These are phyloP conservation scores for Caretta caretta DNA, from an alignment of 2,113 vertebrate genomes.

Conservation along the genomic window DNA sequence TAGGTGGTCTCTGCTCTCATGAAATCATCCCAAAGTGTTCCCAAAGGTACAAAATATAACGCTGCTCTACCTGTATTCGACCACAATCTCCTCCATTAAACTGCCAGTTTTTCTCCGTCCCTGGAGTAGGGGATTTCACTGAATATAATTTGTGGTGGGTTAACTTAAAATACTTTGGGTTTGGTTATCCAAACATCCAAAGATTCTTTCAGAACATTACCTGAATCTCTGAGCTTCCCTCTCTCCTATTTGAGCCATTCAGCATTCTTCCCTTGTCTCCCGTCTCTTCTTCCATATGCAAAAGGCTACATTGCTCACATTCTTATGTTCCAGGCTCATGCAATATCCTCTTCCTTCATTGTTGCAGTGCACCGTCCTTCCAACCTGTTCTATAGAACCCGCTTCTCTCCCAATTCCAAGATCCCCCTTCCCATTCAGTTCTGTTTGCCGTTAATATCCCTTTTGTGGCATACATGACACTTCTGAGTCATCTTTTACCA, in stretches of 20 bases:
- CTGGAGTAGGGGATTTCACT: background rate
- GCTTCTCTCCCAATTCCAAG: background rate
- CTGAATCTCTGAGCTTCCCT: background rate
- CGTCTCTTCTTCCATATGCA: background rate
- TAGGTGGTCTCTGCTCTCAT: background rate
- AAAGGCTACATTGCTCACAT: background rate
- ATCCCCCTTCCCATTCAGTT: background rate
- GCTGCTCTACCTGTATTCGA: background rate
- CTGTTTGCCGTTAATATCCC: background rate
- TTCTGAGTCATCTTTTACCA: background rate
- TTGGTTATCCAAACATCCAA: background rate
- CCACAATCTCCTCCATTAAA: background rate
- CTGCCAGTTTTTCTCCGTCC: background rate
- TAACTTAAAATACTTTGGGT: too few species aligned
- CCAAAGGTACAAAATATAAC: background rate
- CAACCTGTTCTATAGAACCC: too few species aligned
- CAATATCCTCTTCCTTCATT: background rate
- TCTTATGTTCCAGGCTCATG: background rate
- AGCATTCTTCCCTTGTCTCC: background rate
- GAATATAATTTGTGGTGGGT: too few species aligned
- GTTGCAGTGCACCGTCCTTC: background rate
- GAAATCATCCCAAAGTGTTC: background rate
- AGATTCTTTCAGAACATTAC: background rate
- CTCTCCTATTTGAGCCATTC: background rate
- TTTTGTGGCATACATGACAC: background rate